Evolutionary conservation across 2,113 vertebrate species (phyloP).

Genomic region (Heterotilapia buettikoferi): DNA sequence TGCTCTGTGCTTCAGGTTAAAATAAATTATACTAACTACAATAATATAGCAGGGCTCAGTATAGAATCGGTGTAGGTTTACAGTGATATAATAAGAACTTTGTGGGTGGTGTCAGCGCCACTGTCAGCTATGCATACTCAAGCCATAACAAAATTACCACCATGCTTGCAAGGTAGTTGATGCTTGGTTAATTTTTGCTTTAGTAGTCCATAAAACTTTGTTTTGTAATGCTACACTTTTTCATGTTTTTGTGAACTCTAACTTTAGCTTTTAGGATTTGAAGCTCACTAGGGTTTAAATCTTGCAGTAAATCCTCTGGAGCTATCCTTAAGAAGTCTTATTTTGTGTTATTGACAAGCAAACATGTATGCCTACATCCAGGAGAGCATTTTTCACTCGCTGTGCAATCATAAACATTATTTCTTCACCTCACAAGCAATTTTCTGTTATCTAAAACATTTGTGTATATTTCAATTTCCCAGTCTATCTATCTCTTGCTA

Average conservation of each 20-base stretch:
- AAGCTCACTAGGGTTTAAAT: not conserved
- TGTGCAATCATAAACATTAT: not conserved
- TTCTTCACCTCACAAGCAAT: not conserved
- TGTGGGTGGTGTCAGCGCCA: not conserved
- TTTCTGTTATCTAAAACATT: not conserved
- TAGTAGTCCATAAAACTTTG: not conserved
- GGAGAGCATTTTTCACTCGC: not conserved
- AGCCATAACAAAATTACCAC: not conserved
- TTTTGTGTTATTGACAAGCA: not conserved
- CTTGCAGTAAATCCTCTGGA: not conserved
- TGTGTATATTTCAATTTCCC: not conserved
- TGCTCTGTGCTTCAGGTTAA: not conserved
- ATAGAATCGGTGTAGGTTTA: not conserved
- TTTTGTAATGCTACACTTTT: not conserved
- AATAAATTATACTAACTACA: not conserved
- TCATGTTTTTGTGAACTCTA: not conserved
- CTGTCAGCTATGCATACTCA: not conserved
- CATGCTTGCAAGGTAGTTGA: not conserved
- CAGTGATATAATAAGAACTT: not conserved
- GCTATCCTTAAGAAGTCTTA: not conserved
- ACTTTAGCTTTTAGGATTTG: not conserved
- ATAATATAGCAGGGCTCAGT: not conserved
- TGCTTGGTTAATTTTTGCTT: not conserved
- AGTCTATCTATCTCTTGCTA: not conserved
- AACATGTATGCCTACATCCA: not conserved